Percentiles rank a stretch among this genome's conserved stretches.
These are phyloP conservation scores for Pituophis catenifer DNA, from an alignment of 2,113 vertebrate genomes.

Conservation along the genomic window DNA sequence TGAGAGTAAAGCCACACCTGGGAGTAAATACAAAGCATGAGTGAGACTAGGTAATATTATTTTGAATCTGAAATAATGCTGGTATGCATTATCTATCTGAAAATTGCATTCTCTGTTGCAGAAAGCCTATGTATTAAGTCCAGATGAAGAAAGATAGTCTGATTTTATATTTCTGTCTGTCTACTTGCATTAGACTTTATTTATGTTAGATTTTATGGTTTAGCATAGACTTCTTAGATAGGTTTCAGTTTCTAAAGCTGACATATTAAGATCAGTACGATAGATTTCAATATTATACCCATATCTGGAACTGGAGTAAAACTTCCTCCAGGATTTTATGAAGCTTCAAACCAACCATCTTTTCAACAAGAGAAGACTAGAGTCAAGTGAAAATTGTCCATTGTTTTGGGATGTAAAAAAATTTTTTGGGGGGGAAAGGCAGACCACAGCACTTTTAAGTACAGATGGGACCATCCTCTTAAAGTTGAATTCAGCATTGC, in stretches of 20 bases:
- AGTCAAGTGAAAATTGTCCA: neutral
- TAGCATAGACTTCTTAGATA: neutral
- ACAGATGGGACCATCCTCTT: neutral
- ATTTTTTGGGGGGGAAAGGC: neutral
- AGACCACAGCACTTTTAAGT: neutral
- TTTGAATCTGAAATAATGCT: neutral
- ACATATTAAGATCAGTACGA: neutral
- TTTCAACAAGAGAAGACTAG: neutral
- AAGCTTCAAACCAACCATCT: neutral
- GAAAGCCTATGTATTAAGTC: neutral
- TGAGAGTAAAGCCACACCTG: neutral
- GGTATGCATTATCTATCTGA: neutral
- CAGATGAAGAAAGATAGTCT: neutral
- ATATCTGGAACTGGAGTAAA: neutral
- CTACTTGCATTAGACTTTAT: neutral
- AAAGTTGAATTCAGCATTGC: neutral
- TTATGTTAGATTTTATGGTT: neutral
- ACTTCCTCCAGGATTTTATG: neutral
- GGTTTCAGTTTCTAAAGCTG: neutral
- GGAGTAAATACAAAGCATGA: neutral
- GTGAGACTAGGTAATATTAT: neutral
- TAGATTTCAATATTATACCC: neutral
- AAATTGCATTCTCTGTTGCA: neutral
- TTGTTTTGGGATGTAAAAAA: neutral
- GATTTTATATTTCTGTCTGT: neutral